phyloP scores from a whole-genome alignment of 2,113 vertebrate species.

The Istiophorus platypterus region DNA sequence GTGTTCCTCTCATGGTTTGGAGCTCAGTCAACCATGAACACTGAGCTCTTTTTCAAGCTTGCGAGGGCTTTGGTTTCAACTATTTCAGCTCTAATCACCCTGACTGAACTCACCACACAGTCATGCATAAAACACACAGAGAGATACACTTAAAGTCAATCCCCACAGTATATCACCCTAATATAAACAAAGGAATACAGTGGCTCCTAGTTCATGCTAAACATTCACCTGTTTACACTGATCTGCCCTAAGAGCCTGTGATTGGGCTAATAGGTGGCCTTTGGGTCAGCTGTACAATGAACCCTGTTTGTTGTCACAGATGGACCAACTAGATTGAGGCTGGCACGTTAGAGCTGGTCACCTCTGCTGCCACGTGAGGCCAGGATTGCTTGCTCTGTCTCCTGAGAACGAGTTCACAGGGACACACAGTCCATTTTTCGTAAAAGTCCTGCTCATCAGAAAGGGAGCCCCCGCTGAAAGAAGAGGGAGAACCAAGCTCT shows the following conservation, averaged over 20 bases:
- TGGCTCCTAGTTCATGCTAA: background rate
- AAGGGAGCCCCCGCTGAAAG: slow-evolving; percentile 39
- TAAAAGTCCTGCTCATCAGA: slow-evolving; percentile 49
- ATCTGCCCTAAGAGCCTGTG: slow-evolving; percentile 27
- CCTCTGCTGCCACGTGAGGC: slow-evolving; percentile 70
- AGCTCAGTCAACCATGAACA: slow-evolving; percentile 38
- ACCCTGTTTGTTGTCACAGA: slow-evolving; percentile 55
- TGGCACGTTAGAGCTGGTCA: slow-evolving; percentile 58
- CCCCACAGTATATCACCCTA: background rate
- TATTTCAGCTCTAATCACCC: background rate
- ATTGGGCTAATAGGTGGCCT: slow-evolving; percentile 27
- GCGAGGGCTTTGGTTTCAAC: slow-evolving; percentile 11
- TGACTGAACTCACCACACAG: background rate
- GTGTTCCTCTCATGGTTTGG: slow-evolving; percentile 27
- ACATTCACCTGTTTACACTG: slow-evolving; percentile 29
- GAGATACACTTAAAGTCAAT: background rate
- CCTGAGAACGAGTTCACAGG: slow-evolving; percentile 54
- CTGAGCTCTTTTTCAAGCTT: slow-evolving; percentile 38
- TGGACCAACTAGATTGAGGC: slow-evolving; percentile 28
- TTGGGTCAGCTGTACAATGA: slow-evolving; percentile 53
- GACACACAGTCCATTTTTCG: slow-evolving; percentile 52
- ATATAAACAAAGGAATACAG: background rate
- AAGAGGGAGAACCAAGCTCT: slow-evolving; percentile 32
- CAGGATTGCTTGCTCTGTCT: slow-evolving; percentile 34
- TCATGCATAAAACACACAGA: background rate